Conservation (phyloP, 30 jellyfish, hydroid and myxozoan species). For the Hydra vulgaris region DNA sequence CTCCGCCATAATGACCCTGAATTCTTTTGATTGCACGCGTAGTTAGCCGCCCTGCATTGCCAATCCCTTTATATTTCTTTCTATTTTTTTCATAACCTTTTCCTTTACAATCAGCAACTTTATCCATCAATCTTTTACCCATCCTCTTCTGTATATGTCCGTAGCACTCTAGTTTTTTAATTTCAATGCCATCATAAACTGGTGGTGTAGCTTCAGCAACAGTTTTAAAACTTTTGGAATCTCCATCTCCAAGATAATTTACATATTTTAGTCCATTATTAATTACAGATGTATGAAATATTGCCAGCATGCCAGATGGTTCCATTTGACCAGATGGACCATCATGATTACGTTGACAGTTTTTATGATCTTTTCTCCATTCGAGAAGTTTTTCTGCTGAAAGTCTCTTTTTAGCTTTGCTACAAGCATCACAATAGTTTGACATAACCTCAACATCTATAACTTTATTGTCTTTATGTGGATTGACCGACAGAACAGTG, state of each 20-base stretch:
- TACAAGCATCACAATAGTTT: not conserved
- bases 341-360: not conserved
- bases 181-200: not conserved
- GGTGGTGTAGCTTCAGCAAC: not conserved
- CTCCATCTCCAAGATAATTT: not conserved
- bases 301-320: not conserved
- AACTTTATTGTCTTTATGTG: not conserved
- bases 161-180: not conserved
- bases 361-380: not conserved
- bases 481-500: not conserved
- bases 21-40: not conserved
- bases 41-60: not conserved
- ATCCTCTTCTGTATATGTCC: not conserved
- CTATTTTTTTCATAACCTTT: not conserved
- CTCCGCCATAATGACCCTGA: not conserved
- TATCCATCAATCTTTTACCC: not conserved
- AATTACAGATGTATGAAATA: not conserved
- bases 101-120: not conserved
- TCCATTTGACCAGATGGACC: not conserved
- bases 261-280: not conserved
- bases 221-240: not conserved
- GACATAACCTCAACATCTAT: not conserved
- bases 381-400: not conserved
- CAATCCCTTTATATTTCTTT: not conserved
- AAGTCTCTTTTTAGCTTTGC: not conserved